phyloP scores from a whole-genome alignment of 2,888 invertebrate species.

The Lagria hirta region DNA sequence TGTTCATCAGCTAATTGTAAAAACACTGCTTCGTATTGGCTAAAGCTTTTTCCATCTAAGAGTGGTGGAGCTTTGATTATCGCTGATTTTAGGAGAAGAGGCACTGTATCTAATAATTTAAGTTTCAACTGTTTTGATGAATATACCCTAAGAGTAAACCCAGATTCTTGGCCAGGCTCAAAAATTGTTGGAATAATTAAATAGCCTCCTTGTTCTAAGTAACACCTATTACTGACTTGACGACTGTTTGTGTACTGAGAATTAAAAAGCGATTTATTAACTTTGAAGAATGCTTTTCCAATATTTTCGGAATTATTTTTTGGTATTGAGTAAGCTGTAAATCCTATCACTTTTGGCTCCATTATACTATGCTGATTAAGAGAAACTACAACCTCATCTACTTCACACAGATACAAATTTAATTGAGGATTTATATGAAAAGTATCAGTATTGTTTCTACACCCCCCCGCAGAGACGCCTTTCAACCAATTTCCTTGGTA shows the following conservation, averaged over 20 bases:
- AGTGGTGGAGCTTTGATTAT: constrained; percentile 74
- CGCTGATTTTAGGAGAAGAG: constrained; percentile 70
- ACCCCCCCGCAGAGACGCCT: constrained; percentile 88
- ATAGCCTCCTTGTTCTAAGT: constrained; percentile 79
- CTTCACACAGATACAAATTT: constrained; percentile 74
- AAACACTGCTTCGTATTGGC: constrained; percentile 88
- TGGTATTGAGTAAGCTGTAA: constrained; percentile 78
- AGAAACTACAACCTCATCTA: constrained; percentile 81
- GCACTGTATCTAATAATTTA: constrained; percentile 68
- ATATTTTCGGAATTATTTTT: constrained; percentile 74
- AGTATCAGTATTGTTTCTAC: constrained; percentile 86
- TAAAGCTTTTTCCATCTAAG: constrained; percentile 71
- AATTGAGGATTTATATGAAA: constrained; percentile 93
- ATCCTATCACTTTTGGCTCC: constrained; percentile 92
- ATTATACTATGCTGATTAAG: constrained; percentile 88
- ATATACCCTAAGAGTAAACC: constrained; percentile 81
- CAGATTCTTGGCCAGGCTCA: constrained; percentile 86
- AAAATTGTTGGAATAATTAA: constrained; percentile 88
- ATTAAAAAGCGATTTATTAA: constrained; percentile 82
- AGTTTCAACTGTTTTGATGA: constrained; percentile 77
- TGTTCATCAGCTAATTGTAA: constrained; percentile 89
- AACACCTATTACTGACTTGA: constrained; percentile 64
- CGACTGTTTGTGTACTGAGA: constrained; percentile 91
- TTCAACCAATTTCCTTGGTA: constrained; percentile 78
- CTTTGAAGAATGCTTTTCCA: constrained; percentile 78